Base-by-base conservation (phyloP, 2,888 invertebrate genomes). In the Mantis religiosa region DNA sequence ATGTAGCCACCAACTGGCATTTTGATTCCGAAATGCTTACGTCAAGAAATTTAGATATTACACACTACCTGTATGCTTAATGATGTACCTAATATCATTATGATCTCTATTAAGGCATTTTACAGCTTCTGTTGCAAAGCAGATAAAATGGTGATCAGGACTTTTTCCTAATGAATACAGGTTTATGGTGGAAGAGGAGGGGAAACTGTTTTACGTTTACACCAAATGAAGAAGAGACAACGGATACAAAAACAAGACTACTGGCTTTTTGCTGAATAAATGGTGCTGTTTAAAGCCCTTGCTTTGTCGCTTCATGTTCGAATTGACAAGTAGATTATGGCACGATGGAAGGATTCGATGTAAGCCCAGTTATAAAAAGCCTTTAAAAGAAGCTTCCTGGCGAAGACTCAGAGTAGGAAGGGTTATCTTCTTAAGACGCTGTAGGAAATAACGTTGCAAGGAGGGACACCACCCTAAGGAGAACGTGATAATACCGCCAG, bases 241-340 rank as follows among this genome's bases (percentile, higher is more conserved):
- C 2, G 54, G 20, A 41, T 25, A 85, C 25, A n/a, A 85, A 85
- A 85, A 85, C 15, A 47, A 25, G 6, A 41, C 1, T 41, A 47
- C 27, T 28, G 54, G 54, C 20, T 71, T 71, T 71, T 71, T 71
- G 54, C 54, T 71, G 20, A 71, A 71, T 71, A 71, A 71, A 6
- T 71, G 20, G 25, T n/a, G 47, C 47, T 25, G 41, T n/a, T 85
- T 47, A 85, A 54, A n/a, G 82, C 87, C 20, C 85, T 85, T 28
- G n/a, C n/a, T 85, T 85, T 28, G n/a, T 85, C 81, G 82, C 12
- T 82, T 87, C 87, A 28, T 82, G 87, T 87, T 71, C 87, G 88
- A 87, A 90, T 89, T 90, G 90, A 90, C 90, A 88, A 89, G 90
- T 87, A 90, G 90, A 90, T 89, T 89, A 89, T 88, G 89, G 30